These are phyloP conservation scores for Megaleporinus macrocephalus DNA, from an alignment of 2,113 vertebrate species.

Conservation along the genomic window DNA sequence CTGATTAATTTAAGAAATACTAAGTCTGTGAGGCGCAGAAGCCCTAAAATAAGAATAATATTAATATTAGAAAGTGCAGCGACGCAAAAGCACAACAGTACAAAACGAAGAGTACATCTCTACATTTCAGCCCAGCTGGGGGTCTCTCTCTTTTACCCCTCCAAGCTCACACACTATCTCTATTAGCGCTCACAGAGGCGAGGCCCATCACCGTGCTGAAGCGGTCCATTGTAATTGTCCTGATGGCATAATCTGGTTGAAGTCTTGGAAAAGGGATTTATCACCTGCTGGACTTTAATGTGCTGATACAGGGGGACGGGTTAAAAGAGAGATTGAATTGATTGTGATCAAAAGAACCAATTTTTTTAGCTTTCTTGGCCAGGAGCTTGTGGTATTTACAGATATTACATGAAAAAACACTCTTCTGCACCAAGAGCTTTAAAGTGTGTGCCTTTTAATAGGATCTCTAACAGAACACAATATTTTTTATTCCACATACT, in stretches of 20 bases:
- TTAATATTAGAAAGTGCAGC: neutral
- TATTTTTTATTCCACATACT: too few relatives aligned
- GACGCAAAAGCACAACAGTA: conserved; percentile 33
- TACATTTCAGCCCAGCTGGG: conserved; percentile 23
- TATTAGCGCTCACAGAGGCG: conserved; percentile 42
- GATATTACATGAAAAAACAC: neutral
- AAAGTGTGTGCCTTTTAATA: neutral
- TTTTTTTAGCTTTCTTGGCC: neutral
- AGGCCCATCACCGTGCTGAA: conserved; percentile 35
- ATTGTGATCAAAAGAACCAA: neutral
- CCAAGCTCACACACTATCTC: conserved; percentile 1
- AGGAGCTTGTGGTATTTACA: neutral
- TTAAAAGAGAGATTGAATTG: neutral
- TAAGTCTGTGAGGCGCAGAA: neutral
- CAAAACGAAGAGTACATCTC: conserved; percentile 17
- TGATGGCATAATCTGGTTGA: conserved; percentile 49
- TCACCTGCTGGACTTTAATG: conserved; percentile 17
- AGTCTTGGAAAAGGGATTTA: conserved; percentile 22
- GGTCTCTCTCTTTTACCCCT: conserved; percentile 20
- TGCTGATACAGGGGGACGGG: neutral
- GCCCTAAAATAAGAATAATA: neutral
- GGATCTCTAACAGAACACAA: too few relatives aligned
- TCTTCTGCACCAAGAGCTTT: neutral
- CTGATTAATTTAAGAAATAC: neutral
- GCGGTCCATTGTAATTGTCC: conserved; percentile 29